Conservation (phyloP, 2,113 vertebrate genomes). For the Psilopogon haemacephalus region DNA sequence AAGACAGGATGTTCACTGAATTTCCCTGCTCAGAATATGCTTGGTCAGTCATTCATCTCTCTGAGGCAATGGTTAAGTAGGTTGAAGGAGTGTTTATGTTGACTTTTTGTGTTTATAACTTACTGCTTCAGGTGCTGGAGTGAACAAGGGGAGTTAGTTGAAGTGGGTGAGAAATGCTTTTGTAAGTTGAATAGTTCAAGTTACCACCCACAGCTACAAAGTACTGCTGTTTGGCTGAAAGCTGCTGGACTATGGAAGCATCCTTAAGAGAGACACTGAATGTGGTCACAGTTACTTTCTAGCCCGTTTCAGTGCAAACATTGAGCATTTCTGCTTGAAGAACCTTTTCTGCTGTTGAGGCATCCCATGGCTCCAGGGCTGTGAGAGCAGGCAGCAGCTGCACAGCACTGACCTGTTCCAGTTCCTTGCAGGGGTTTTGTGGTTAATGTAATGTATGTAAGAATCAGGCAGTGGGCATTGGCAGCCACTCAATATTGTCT, state of each 20-base stretch:
- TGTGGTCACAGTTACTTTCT: background rate
- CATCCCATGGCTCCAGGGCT: background rate
- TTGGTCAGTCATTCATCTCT: background rate
- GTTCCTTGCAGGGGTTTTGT: background rate
- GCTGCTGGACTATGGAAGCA: background rate
- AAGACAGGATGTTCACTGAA: background rate
- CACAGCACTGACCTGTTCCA: background rate
- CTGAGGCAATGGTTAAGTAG: background rate
- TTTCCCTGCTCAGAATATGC: background rate
- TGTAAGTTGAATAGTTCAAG: background rate
- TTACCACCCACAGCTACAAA: fast-evolving
- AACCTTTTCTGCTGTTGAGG: background rate
- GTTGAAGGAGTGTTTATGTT: background rate
- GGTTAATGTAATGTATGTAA: background rate
- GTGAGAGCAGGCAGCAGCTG: background rate
- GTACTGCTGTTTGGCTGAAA: background rate
- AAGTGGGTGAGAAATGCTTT: background rate
- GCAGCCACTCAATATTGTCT: background rate
- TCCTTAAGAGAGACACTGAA: background rate
- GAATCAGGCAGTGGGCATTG: background rate
- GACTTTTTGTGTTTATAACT: background rate
- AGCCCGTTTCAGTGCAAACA: background rate
- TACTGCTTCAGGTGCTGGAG: background rate
- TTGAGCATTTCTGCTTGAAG: background rate
- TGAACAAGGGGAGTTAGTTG: background rate